These are phyloP conservation scores for Cynaeus angustus DNA, from an alignment of 2,888 invertebrate genomes.

Conservation along the genomic window DNA sequence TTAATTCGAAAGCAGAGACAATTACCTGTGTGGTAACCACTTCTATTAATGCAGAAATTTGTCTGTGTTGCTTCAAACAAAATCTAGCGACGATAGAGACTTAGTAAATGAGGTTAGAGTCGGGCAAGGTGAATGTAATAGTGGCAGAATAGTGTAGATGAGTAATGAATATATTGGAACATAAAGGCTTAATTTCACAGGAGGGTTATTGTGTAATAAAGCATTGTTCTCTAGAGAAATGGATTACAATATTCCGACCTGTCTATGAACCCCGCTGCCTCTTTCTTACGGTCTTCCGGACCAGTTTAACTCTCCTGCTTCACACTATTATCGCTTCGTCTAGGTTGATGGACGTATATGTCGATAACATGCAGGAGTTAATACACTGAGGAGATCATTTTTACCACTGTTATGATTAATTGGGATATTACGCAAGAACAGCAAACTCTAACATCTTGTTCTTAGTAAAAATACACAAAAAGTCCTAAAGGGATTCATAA, in stretches of 20 bases:
- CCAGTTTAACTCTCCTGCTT: constrained; percentile 60
- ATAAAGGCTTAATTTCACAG: constrained; percentile 71
- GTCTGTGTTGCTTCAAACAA: constrained; percentile 25
- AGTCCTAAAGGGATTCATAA: too few relatives aligned
- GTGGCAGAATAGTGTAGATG: constrained; percentile 65
- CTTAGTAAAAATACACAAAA: too few relatives aligned
- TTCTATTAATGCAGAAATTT: constrained; percentile 12
- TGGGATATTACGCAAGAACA: too few relatives aligned
- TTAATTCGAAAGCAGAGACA: constrained; percentile 30
- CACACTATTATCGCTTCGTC: constrained; percentile 42
- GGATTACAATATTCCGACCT: constrained; percentile 66
- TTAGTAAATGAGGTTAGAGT: constrained; percentile 45
- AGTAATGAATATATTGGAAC: constrained; percentile 71
- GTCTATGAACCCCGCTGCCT: constrained; percentile 62
- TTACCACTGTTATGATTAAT: too few relatives aligned
- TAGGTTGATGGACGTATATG: constrained; percentile 32
- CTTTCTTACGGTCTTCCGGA: constrained; percentile 64
- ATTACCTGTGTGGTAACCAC: constrained; percentile 20
- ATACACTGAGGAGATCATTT: background rate
- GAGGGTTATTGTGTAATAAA: constrained; percentile 72
- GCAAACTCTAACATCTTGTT: too few relatives aligned
- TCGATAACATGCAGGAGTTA: constrained; percentile 27
- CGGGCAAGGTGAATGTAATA: constrained; percentile 55
- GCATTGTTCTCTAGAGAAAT: constrained; percentile 71
- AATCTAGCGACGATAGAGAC: constrained; percentile 24